Evolutionary conservation across 2,797 vertebrate genomes (phyloP), one percentile per base, ranked within the genome.

Genomic region (Thalassophryne amazonica): DNA sequence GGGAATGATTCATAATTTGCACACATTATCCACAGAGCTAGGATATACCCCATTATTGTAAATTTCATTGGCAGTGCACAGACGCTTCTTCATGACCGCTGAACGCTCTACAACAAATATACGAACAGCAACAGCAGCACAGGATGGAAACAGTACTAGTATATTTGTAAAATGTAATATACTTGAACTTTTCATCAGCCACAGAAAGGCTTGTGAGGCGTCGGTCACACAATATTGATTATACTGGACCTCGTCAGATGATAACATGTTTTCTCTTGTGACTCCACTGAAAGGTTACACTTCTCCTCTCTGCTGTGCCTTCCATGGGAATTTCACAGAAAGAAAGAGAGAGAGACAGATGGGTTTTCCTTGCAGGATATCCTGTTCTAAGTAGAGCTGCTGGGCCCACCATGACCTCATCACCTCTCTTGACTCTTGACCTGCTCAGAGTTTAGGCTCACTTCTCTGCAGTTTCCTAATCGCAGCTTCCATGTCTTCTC

Each of bases 361-460:
- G 83, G 73, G 58, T 63, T 76, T 80, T 83, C 71, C 76, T 76
- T 8, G 43, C 86, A 88, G 86, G 86, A 88, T 88, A 85, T 86
- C 84, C 86, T 84, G 84, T 85, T 88, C 75, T 81, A 82, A 86
- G 82, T 80, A 45, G 69, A 71, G 72, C 73, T 76, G 72, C 74
- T 39, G 57, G 79, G 81, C 73, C 60, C 71, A 43, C 55, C 48
- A 33, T 81, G 79, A 88, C 86, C 88, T 62, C 56, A 43, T 76
- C 42, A 83, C 78, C 85, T 83, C 81, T 86, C 81, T 85, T 86
- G 81, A 87, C 83, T 84, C 32, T 14, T 83, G 81, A 78, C 80
- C 80, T 5, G 1, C 56, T 69, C 60, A 42, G 30, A 39, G 60
- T 71, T 81, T 62, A 47, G 49, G 45, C 58, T 83, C 62, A 62